A percentile compares a stretch with the other conserved stretches of the same genome.
Conservation (phyloP, 1,140 invertebrate genomes). For the Tetragonula clypearis region DNA sequence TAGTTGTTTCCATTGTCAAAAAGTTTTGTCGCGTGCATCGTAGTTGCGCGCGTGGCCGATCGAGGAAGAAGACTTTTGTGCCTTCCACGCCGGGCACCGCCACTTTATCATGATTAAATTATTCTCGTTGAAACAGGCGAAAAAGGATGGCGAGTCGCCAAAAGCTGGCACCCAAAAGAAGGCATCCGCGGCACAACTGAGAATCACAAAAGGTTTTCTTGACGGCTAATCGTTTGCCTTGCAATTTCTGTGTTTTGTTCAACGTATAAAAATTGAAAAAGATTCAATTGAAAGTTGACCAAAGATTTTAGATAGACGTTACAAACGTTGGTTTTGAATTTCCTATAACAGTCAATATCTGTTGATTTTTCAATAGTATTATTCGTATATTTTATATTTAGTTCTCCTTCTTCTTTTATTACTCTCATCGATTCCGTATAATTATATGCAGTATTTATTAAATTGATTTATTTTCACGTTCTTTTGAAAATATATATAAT, state of each 20-base stretch:
- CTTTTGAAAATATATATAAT: not conserved
- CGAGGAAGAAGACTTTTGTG: slow-evolving; percentile 56
- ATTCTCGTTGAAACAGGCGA: slow-evolving; percentile 98
- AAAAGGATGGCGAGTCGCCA: slow-evolving; percentile 96
- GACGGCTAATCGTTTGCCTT: slow-evolving; percentile 1
- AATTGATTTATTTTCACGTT: not conserved
- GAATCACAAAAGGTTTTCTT: slow-evolving; percentile 96
- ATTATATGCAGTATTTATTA: not conserved
- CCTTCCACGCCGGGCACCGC: slow-evolving; percentile 53
- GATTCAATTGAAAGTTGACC: too few relatives aligned
- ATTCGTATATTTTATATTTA: slow-evolving; percentile 4
- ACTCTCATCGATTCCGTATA: not conserved
- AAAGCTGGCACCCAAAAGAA: slow-evolving; percentile 92
- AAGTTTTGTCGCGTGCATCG: slow-evolving; percentile 43
- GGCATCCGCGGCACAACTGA: slow-evolving; percentile 96
- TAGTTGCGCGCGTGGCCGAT: slow-evolving; percentile 49
- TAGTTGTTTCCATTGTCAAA: slow-evolving; percentile 56
- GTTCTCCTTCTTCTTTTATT: not conserved
- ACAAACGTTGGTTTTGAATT: not conserved
- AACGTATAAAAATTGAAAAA: not conserved
- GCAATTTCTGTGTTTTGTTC: slow-evolving; percentile 6
- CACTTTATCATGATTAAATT: slow-evolving; percentile 94
- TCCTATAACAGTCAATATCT: not conserved
- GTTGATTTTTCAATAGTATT: slow-evolving; percentile 19
- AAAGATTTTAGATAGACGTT: not conserved